Conservation (phyloP, 2,113 vertebrate species). For the Polypterus bichir region DNA sequence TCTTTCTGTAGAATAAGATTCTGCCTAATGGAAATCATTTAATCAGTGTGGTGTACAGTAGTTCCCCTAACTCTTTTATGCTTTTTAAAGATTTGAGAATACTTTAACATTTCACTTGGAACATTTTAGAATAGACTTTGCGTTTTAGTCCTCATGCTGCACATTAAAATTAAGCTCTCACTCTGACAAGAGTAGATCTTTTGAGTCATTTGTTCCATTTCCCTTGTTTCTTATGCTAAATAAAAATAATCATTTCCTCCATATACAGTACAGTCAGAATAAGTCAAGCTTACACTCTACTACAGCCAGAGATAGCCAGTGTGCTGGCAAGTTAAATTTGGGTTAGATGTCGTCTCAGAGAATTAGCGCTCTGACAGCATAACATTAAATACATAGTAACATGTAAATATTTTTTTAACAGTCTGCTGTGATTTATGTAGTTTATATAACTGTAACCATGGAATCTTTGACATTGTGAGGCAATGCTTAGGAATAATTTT, state of each 20-base stretch:
- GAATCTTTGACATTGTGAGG: background rate
- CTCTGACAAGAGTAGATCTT: background rate
- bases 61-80: too few relatives aligned
- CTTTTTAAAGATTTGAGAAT: too few relatives aligned
- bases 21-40: too few relatives aligned
- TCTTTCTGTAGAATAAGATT: too few relatives aligned
- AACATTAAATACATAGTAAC: slow-evolving; percentile 2
- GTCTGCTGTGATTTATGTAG: background rate
- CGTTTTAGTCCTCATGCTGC: background rate
- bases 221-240: background rate
- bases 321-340: background rate
- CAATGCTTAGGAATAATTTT: background rate
- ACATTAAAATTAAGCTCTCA: background rate
- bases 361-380: slow-evolving; percentile 3
- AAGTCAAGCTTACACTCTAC: background rate
- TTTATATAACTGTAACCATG: slow-evolving; percentile 4
- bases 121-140: too few relatives aligned
- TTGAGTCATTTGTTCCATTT: background rate
- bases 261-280: background rate
- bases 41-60: too few relatives aligned
- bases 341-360: background rate
- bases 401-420: slow-evolving; percentile 4
- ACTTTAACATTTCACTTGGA: too few relatives aligned
- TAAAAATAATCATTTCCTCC: background rate
- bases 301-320: background rate